phyloP scores from a whole-genome alignment of 2,113 vertebrate species.

The Girardinichthys multiradiatus region DNA sequence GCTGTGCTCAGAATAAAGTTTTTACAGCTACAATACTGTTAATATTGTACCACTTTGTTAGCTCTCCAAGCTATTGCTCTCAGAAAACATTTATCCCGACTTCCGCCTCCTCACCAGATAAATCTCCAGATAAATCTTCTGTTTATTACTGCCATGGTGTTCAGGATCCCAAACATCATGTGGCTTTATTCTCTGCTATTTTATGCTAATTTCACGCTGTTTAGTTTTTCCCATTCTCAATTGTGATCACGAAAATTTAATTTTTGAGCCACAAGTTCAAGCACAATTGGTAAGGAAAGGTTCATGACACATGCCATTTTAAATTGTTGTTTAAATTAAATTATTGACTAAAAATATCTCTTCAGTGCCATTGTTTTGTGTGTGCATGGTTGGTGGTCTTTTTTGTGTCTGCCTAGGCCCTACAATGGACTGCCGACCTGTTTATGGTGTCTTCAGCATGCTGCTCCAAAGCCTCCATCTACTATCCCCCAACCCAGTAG shows the following conservation, averaged over 20 bases:
- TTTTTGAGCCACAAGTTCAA: neutral
- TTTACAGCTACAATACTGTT: no score
- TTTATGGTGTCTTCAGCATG: neutral
- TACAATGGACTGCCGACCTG: neutral
- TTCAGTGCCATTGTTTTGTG: neutral
- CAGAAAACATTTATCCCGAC: no score
- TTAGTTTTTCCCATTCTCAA: no score
- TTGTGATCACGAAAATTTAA: no score
- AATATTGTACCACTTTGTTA: no score
- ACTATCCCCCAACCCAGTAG: no score
- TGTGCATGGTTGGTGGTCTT: neutral
- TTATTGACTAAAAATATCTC: neutral
- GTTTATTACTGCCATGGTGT: neutral
- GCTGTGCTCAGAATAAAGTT: no score
- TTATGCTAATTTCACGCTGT: neutral
- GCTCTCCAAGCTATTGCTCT: no score
- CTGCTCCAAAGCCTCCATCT: neutral
- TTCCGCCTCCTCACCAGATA: no score
- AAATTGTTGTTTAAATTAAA: neutral
- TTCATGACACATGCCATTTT: neutral
- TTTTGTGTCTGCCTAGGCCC: neutral
- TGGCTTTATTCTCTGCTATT: neutral
- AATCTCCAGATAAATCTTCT: no score
- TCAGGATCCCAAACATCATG: neutral
- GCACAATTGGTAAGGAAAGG: neutral